Base-by-base conservation (phyloP, 2,888 invertebrate genomes). In the Polymixis lichenea region DNA sequence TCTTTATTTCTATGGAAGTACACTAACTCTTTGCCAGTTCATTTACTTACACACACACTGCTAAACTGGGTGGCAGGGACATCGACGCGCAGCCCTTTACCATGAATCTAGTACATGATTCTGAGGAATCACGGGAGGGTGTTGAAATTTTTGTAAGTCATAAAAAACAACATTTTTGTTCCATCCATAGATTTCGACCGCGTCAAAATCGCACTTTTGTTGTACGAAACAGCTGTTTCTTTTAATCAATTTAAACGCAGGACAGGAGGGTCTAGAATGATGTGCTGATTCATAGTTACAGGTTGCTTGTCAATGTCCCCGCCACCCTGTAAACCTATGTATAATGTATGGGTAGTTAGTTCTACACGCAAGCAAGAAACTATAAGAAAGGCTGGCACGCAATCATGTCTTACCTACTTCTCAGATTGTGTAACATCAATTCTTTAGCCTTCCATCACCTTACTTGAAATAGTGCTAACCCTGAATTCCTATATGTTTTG, bases 371-470 rank as follows among this genome's bases (percentile, higher is more conserved):
- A 69, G 70, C 69, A 61, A 69, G 60, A 77, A 70, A 82, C 38
- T 65, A 67, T 17, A 77, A 64, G 74, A 84, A 85, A 79, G 56
- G 25, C 77, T 72, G 58, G 32, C 84, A 85, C 85, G 78, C 78
- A 69, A 82, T 82, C 82, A 72, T 86, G 86, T 79, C 79, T 79
- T 38, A 67, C n/a, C 56, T 77, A 70, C 69, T 75, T 69, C 32
- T 66, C 53, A 69, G 28, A 58, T 76, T 61, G 9, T 72, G 65
- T 77, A 77, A 84, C 69, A 75, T 75, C 58, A 75, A 72, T 75
- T 68, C 32, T 43, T 60, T 65, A 70, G 61, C 56, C 69, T 84
- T 75, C 43, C 43, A 13, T 69, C 61, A 75, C 62, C 51, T 73
- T 81, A 62, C 56, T 51, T 65, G 28, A 62, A 64, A 53, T 53